These are phyloP conservation scores for Glandiceps talaboti DNA, from an alignment of 53 echinoderm and acorn worm genomes.

Conservation along the genomic window DNA sequence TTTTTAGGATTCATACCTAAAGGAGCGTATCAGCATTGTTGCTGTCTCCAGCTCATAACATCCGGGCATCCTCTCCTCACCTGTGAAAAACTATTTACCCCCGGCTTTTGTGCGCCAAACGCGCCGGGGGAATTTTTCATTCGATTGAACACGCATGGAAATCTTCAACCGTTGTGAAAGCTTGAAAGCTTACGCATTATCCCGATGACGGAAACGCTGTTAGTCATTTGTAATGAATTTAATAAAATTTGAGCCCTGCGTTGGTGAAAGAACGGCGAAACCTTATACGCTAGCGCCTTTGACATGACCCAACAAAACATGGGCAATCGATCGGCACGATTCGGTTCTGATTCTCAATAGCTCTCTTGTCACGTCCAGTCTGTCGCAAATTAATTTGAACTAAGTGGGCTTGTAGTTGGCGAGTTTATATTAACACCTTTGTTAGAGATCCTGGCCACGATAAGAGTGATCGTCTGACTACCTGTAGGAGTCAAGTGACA, in stretches of 20 bases:
- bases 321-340: neutral
- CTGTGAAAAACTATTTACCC: neutral
- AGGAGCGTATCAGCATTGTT: neutral
- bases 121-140: neutral
- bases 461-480: neutral
- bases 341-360: neutral
- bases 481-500: neutral
- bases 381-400: neutral
- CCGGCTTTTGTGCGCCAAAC: neutral
- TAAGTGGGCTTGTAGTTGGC: neutral
- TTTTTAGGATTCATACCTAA: neutral
- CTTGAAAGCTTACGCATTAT: neutral
- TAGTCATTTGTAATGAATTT: neutral
- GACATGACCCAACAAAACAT: neutral
- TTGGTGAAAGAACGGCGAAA: neutral
- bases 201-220: neutral
- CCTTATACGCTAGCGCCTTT: neutral
- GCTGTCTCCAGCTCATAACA: neutral
- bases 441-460: neutral
- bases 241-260: neutral
- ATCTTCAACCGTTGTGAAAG: neutral
- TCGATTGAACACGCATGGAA: neutral
- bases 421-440: neutral
- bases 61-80: neutral
- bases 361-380: constrained; percentile 1